Evolutionary conservation across 2,113 vertebrate species (phyloP), one percentile per base, ranked within the genome.

Genomic region (Lutjanus erythropterus): DNA sequence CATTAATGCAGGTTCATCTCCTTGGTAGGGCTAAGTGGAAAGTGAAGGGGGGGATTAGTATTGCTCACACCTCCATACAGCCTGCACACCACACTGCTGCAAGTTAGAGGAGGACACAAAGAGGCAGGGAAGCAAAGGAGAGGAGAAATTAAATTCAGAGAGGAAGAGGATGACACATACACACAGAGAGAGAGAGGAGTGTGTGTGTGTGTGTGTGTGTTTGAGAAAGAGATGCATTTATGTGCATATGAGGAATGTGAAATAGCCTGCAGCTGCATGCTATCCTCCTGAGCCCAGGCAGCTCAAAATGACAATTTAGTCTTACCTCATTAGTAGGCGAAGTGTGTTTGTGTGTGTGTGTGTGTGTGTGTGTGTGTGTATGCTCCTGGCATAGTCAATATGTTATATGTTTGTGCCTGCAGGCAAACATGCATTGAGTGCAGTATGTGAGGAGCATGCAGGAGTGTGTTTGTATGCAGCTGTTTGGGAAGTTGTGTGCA

Each of bases 391-490:
- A 53, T 42, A 25, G 49, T 68, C 47, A 71, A 47, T 49, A 53
- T 59, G 53, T 61, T 37, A 49, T 39, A n/a, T n/a, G n/a, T n/a
- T n/a, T n/a, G n/a, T 72, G 41, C 29, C 68, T 72, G 59, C 59
- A 73, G 61, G 60, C 29, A 59, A 62, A 47, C 21, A 46, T 21
- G 37, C 23, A 31, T 29, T 37, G 8, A n/a, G 21, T 37, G 56
- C 16, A n/a, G 37, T 71, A 58, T 71, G 66, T 56, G 49, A 72
- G 25, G 42, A 31, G 31, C 70, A 67, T 73, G 42, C 35, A 72
- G 19, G 16, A 49, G n/a, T n/a, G 44, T n/a, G 15, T 53, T 44
- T 39, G 37, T 12, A 42, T 46, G 16, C 21, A 62, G 33, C n/a
- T n/a, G n/a, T n/a, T n/a, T n/a, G n/a, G n/a, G n/a, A n/a, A n/a